Evolutionary conservation across 2,888 invertebrate genomes (phyloP).

Genomic region (Asteroscopus sphinx): DNA sequence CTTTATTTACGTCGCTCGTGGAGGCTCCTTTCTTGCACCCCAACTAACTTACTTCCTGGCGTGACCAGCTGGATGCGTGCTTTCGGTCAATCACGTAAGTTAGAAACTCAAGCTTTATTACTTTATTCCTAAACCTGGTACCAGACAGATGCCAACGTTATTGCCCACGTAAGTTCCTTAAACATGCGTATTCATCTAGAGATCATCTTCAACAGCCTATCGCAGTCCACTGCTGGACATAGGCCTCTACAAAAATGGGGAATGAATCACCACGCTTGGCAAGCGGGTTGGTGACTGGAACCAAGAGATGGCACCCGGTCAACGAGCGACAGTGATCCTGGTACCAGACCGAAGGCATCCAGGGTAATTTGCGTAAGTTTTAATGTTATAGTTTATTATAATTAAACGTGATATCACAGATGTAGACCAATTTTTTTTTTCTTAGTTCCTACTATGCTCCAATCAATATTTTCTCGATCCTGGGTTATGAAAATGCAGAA

Average conservation of each 20-base stretch:
- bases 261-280: slow-evolving; percentile 56
- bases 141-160: slow-evolving; percentile 15
- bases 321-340: slow-evolving; percentile 39
- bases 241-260: slow-evolving; percentile 56
- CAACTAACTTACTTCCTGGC: too few relatives aligned
- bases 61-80: too few relatives aligned
- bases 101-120: not conserved
- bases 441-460: too few relatives aligned
- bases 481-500: too few relatives aligned
- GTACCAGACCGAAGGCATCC: slow-evolving; percentile 40
- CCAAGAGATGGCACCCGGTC: slow-evolving; percentile 39
- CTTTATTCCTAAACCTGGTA: slow-evolving; percentile 7
- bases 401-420: too few relatives aligned
- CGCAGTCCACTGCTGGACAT: slow-evolving; percentile 52
- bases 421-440: too few relatives aligned
- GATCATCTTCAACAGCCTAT: slow-evolving; percentile 50
- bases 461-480: too few relatives aligned
- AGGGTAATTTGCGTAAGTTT: slow-evolving; percentile 39
- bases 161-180: slow-evolving; percentile 43
- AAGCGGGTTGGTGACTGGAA: slow-evolving; percentile 54
- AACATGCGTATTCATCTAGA: slow-evolving; percentile 46
- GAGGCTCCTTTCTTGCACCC: too few relatives aligned
- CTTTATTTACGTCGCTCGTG: too few relatives aligned
- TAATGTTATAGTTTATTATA: slow-evolving; percentile 6
- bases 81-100: not conserved